Evolutionary conservation across 23 tunicate genomes (phyloP), one percentile per base, ranked within the genome.

Genomic region (Corella eumyota): DNA sequence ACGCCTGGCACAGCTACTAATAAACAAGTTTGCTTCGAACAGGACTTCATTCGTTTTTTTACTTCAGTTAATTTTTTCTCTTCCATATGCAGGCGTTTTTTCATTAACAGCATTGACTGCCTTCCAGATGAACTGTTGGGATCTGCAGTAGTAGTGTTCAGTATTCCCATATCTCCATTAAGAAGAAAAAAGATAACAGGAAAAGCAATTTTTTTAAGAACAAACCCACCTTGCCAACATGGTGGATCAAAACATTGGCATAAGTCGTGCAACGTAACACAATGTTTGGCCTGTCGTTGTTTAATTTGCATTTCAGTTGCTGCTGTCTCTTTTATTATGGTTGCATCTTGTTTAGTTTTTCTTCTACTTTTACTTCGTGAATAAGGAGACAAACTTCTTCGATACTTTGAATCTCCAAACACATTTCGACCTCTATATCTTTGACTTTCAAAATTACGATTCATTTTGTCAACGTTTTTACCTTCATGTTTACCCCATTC

Each of bases 141-240:
- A 45, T 79, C 88, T 13, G 88, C 88, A 0, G 88, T 79, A 4
- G 88, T 71, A 4, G 57, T 62, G 58, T 88, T 88, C 34, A 88
- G 64, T 45, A 78, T 50, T 0, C 88, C 88, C 78, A 88, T 75
- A 40, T 88, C 96, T 21, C 96, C 96, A 63, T 88, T 81, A 21
- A 88, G 63, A 20, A 88, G 30, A 55, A 78, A 88, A 46, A 88
- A 88, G 29, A 76, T 56, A 6, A 88, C 96, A 32, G 96, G 79
- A 68, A 88, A 88, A 2, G 82, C 83, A 72, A 82, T 67, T 34
- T 88, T 88, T 58, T 88, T 88, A 36, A 88, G 36, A 3, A 78
- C 88, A 73, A 88, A 78, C 9, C 90, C 96, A 44, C 96, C 96
- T 44, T 88, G 90, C 96, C 96, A 88, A 63, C 96, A 88, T 0